Evolutionary conservation across 2,113 vertebrate species (phyloP).

Genomic region (Hymenochirus boettgeri): DNA sequence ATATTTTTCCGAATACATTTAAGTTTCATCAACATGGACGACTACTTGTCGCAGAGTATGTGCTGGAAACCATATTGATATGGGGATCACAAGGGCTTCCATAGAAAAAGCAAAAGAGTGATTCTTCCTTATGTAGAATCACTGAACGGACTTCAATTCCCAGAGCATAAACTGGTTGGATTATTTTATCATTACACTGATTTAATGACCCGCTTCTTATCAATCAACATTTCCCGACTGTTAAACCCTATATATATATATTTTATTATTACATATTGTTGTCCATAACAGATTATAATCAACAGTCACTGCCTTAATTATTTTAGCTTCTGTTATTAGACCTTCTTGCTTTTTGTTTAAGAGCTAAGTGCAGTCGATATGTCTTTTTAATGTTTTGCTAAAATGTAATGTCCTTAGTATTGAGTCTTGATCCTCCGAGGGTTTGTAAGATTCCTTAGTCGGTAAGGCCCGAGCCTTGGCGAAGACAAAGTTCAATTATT

Average conservation of each 20-base stretch:
- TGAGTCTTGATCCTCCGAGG: background rate
- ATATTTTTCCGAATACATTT: slow-evolving; percentile 55
- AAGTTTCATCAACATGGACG: slow-evolving; percentile 59
- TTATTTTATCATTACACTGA: no score
- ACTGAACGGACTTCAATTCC: background rate
- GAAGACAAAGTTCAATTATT: slow-evolving; percentile 38
- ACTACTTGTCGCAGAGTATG: slow-evolving; percentile 54
- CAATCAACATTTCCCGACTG: background rate
- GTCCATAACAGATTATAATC: slow-evolving; percentile 47
- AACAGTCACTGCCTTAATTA: slow-evolving; percentile 89
- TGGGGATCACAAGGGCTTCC: slow-evolving; percentile 53
- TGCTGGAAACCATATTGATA: slow-evolving; percentile 51
- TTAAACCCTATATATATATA: background rate
- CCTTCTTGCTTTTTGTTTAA: slow-evolving; percentile 46
- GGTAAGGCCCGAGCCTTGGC: background rate
- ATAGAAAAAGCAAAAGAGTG: slow-evolving; percentile 50
- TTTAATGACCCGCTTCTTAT: background rate
- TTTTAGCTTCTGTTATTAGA: slow-evolving; percentile 62
- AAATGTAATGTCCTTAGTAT: slow-evolving; percentile 26
- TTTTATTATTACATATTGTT: no score
- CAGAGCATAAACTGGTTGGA: background rate
- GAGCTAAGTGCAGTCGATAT: slow-evolving; percentile 67
- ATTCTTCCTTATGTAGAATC: background rate
- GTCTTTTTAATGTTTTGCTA: slow-evolving; percentile 38
- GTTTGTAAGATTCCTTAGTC: background rate